Evolutionary conservation across 1,140 invertebrate genomes (phyloP), one percentile per base, ranked within the genome.

Genomic region (Ceratosolen solmsi): DNA sequence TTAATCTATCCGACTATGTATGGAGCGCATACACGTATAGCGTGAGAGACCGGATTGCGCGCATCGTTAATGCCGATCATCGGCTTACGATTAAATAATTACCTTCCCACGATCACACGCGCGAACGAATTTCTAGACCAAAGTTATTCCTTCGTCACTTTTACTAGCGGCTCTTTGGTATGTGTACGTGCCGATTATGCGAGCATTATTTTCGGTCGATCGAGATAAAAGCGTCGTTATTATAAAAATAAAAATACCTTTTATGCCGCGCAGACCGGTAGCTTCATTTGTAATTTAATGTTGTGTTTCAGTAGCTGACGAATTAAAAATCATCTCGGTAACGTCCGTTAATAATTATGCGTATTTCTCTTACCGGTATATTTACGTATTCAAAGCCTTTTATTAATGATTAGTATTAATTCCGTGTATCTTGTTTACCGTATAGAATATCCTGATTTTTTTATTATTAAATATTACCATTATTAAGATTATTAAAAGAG

Each of bases 1-100:
- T 82, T 82, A 82, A 82, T 82, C 80, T 76, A 60, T 27, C 73
- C 80, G 73, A 76, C 73, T 78, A 58, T 36, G 72, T 36, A 49
- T 33, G 46, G 72, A 25, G 74, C 27, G 9, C 46, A 41, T 46
- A 60, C 3, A 49, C 13, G 27, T 60, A 46, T 60, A 74, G 27
- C 73, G 46, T 49, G 73, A 75, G 65, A 75, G 68, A 33, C 33
- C 22, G 25, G 17, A 54, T 60, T 60, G 73, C 27, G 41, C 33
- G 49, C n/a, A 13, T 60, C 41, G 63, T 60, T 73, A 79, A 73
- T 58, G 60, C 70, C 54, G 82, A 79, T 80, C 78, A 72, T 79
- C 82, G 72, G 68, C 58, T 75, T 75, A 49, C 58, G 46, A 74
- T 79, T 75, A 46, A 79, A 75, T 79, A 65, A 82, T 74, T 75